Conservation (phyloP, 2,888 invertebrate genomes). For the Limnephilus marmoratus region DNA sequence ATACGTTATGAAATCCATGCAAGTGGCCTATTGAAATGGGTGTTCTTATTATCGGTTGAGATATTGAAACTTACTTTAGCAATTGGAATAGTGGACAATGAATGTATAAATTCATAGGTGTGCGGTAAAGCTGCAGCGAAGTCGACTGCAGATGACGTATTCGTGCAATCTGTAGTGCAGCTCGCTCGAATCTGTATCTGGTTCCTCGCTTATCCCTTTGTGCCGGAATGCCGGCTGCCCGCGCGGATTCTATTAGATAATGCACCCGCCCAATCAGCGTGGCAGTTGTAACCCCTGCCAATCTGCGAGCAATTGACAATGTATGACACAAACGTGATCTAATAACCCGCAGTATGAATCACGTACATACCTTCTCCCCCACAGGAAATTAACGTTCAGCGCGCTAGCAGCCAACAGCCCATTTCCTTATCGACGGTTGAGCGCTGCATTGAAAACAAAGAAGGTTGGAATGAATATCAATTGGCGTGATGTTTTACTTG, state of each 20-base stretch:
- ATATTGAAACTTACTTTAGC: not conserved
- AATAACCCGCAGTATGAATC: not conserved
- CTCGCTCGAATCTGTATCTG: not conserved
- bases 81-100: not conserved
- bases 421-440: constrained; percentile 14
- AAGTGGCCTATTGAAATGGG: not conserved
- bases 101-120: not conserved
- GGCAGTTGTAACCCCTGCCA: not conserved
- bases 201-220: not conserved
- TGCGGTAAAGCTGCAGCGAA: not conserved
- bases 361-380: constrained; percentile 17
- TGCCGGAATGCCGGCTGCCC: not conserved
- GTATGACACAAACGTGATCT: constrained; percentile 9
- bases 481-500: not conserved
- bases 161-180: not conserved
- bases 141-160: not conserved
- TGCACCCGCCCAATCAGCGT: not conserved
- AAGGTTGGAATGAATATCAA: constrained; percentile 23
- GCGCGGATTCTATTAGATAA: not conserved
- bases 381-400: constrained; percentile 37
- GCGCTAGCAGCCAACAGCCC: constrained; percentile 7
- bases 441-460: constrained; percentile 24
- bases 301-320: not conserved
- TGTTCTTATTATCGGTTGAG: no score
- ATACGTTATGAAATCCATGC: no score